These are phyloP conservation scores for Habrosyne pyritoides DNA, from an alignment of 2,888 invertebrate species.

Conservation along the genomic window DNA sequence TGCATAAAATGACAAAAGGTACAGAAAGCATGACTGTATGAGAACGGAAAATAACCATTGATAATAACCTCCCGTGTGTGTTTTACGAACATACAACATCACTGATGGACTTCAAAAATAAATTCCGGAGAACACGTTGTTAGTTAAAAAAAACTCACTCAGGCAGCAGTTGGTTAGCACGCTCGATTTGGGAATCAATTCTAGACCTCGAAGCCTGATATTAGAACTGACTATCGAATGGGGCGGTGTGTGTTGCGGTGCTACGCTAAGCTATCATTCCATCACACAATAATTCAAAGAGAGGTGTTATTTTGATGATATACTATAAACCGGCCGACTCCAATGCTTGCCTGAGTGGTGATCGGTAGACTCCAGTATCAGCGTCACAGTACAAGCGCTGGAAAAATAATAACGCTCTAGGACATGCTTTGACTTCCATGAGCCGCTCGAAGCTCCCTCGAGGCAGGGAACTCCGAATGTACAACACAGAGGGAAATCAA, in stretches of 20 bases:
- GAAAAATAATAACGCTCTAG: slow-evolving; percentile 85
- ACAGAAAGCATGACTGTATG: slow-evolving; percentile 75
- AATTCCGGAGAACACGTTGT: slow-evolving; percentile 69
- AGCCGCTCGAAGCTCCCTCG: slow-evolving; percentile 10
- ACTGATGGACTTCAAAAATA: slow-evolving; percentile 82
- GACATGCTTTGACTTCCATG: slow-evolving; percentile 75
- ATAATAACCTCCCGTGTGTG: slow-evolving; percentile 34
- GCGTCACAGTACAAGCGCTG: slow-evolving; percentile 90
- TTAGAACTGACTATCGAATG: slow-evolving; percentile 51
- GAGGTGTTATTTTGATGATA: slow-evolving; percentile 75
- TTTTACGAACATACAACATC: slow-evolving; percentile 44
- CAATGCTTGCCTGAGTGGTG: slow-evolving; percentile 90
- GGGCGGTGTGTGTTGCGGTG: slow-evolving; percentile 49
- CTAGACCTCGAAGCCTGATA: slow-evolving; percentile 57
- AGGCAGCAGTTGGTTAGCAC: slow-evolving; percentile 83
- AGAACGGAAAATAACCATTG: slow-evolving; percentile 50
- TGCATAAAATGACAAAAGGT: slow-evolving; percentile 69
- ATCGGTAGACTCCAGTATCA: slow-evolving; percentile 89
- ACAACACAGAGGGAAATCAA: slow-evolving; percentile 57
- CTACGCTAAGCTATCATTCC: slow-evolving; percentile 80
- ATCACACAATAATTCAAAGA: slow-evolving; percentile 78
- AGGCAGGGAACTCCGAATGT: slow-evolving; percentile 2
- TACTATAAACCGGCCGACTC: slow-evolving; percentile 83
- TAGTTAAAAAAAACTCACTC: slow-evolving; percentile 80
- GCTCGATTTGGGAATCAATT: slow-evolving; percentile 58